Evolutionary conservation across 92 coral and sea anemone genomes (phyloP).

Genomic region (Palythoa caribaeorum): DNA sequence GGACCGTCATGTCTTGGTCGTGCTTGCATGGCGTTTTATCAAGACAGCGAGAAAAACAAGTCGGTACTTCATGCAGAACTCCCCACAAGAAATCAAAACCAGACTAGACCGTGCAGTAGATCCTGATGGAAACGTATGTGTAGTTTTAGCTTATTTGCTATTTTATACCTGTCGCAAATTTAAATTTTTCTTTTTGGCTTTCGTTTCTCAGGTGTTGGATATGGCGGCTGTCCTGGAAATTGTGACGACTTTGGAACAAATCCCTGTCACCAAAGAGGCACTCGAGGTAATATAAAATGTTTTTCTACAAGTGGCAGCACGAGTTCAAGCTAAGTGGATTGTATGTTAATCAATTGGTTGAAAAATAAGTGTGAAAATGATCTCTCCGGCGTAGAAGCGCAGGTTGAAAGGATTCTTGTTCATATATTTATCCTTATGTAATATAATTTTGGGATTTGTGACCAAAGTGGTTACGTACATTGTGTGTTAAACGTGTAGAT

Average conservation of each 20-base stretch:
- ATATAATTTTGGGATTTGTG: neutral
- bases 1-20: slow-evolving; percentile 99
- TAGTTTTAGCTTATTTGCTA: slow-evolving; percentile 33
- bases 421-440: slow-evolving; percentile 27
- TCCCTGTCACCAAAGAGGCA: slow-evolving; percentile 97
- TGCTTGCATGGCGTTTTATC: slow-evolving; percentile 98
- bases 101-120: slow-evolving; percentile 99
- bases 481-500: neutral
- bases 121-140: slow-evolving; percentile 99
- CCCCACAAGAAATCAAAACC: slow-evolving; percentile 99
- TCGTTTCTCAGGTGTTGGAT: slow-evolving; percentile 91
- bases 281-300: slow-evolving; percentile 80
- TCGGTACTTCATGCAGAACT: slow-evolving; percentile 99
- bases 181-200: slow-evolving; percentile 58
- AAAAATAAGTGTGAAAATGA: neutral
- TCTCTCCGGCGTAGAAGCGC: neutral
- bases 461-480: neutral
- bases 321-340: neutral
- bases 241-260: slow-evolving; percentile 94
- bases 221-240: slow-evolving; percentile 99
- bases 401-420: slow-evolving; percentile 43
- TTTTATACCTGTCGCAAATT: slow-evolving; percentile 41
- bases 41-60: slow-evolving; percentile 74
- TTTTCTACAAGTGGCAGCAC: neutral
- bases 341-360: neutral